These are phyloP conservation scores for Sipha maydis DNA, from an alignment of 2,888 invertebrate genomes.

Conservation along the genomic window DNA sequence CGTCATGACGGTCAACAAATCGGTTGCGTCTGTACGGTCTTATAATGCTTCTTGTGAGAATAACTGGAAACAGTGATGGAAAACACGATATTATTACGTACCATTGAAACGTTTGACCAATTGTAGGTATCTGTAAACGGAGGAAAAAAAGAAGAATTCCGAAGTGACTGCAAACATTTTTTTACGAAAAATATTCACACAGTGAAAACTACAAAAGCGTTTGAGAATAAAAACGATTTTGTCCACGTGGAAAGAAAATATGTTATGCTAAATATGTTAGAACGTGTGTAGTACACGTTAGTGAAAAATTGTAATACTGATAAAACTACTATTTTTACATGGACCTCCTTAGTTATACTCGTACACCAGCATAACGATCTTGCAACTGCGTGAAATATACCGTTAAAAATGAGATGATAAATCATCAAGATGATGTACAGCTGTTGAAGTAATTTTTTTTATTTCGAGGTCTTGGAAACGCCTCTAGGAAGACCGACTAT, in stretches of 20 bases:
- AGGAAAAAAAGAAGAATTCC: background rate
- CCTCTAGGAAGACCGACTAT: background rate
- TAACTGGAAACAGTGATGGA: background rate
- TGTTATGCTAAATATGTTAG: background rate
- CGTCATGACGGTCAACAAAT: slow-evolving; percentile 34
- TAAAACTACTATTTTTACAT: slow-evolving; percentile 40
- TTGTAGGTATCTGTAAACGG: background rate
- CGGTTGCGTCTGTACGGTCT: background rate
- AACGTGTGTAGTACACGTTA: background rate
- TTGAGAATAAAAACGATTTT: slow-evolving; percentile 6
- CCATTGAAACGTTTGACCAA: background rate
- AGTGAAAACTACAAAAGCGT: background rate
- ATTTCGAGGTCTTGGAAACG: slow-evolving; percentile 30
- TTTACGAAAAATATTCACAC: background rate
- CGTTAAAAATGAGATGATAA: slow-evolving; percentile 44
- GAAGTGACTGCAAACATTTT: background rate
- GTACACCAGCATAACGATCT: background rate
- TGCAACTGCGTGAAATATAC: slow-evolving; percentile 39
- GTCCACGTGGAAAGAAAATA: background rate
- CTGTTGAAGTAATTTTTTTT: slow-evolving; percentile 16
- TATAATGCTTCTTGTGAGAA: background rate
- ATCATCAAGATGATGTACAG: slow-evolving; percentile 41
- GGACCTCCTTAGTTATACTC: slow-evolving; percentile 4
- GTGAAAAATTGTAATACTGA: slow-evolving; percentile 7
- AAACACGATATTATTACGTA: background rate